These are phyloP conservation scores for Axis porcinus DNA, from an alignment of 2,113 vertebrate species.

Conservation along the genomic window DNA sequence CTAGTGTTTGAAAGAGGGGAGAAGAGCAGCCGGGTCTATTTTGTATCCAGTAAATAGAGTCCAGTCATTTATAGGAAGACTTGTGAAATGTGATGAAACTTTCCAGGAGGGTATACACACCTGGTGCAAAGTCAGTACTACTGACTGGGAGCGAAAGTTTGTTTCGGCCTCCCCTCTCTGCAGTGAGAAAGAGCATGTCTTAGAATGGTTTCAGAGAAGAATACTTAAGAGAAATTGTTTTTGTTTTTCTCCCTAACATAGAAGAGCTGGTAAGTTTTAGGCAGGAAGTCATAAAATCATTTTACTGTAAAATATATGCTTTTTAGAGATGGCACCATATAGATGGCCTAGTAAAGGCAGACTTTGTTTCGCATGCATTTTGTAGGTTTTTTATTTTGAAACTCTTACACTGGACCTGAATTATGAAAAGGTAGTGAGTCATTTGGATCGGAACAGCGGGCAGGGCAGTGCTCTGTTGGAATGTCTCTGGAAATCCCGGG, in stretches of 20 bases:
- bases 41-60: conserved; percentile 17
- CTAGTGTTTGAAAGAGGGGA: conserved; percentile 6
- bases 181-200: conserved; percentile 19
- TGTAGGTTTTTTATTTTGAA: conserved; percentile 39
- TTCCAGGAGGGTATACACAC: background rate
- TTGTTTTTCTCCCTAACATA: background rate
- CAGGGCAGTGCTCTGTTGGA: background rate
- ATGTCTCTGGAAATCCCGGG: background rate
- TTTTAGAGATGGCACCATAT: conserved; percentile 1
- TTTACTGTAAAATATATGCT: conserved; percentile 17
- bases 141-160: background rate
- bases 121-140: background rate
- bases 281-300: conserved; percentile 36
- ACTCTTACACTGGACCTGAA: background rate
- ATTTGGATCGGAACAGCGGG: background rate
- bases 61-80: conserved; percentile 6
- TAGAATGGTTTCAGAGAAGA: background rate
- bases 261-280: conserved; percentile 42
- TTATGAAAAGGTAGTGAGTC: background rate
- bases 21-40: background rate
- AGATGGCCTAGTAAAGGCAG: background rate
- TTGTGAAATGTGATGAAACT: background rate
- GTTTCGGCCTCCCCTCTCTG: background rate
- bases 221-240: background rate
- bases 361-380: background rate